A percentile compares a stretch with the other conserved stretches of the same genome.
Evolutionary conservation across 2,888 invertebrate genomes (phyloP).

Genomic region (Argyresthia goedartella): DNA sequence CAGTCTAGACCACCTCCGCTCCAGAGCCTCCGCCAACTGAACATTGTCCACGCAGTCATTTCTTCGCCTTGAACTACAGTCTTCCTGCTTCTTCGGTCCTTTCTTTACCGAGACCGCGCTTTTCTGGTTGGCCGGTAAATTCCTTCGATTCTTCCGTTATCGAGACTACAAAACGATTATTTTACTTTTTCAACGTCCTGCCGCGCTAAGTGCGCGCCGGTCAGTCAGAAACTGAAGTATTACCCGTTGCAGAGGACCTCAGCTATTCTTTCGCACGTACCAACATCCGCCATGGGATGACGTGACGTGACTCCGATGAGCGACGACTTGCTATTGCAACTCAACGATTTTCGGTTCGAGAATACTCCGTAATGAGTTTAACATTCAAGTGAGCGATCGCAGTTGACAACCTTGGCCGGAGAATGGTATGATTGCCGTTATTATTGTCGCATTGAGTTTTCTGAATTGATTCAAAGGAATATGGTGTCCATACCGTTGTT

Average conservation of each 20-base stretch:
- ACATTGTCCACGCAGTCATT: slow-evolving; percentile 68
- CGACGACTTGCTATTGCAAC: background rate
- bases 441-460: slow-evolving; percentile 13
- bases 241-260: slow-evolving; percentile 34
- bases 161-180: too few species aligned
- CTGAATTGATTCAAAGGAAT: background rate
- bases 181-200: too few species aligned
- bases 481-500: slow-evolving; percentile 30
- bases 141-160: too few species aligned
- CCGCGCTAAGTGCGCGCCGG: background rate
- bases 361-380: slow-evolving; percentile 30
- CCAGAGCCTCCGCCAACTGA: slow-evolving; percentile 61
- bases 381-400: slow-evolving; percentile 31
- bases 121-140: too few species aligned
- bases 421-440: slow-evolving; percentile 46
- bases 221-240: slow-evolving; percentile 36
- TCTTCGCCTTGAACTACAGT: slow-evolving; percentile 67
- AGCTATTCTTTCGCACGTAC: slow-evolving; percentile 50
- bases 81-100: slow-evolving; percentile 5
- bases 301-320: slow-evolving; percentile 33
- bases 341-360: slow-evolving; percentile 1
- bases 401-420: slow-evolving; percentile 41
- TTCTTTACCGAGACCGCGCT: too few species aligned
- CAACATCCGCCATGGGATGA: slow-evolving; percentile 48
- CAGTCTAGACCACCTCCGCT: slow-evolving; percentile 38